Evolutionary conservation across 2,888 invertebrate species (phyloP).

Genomic region (Bombylius major): DNA sequence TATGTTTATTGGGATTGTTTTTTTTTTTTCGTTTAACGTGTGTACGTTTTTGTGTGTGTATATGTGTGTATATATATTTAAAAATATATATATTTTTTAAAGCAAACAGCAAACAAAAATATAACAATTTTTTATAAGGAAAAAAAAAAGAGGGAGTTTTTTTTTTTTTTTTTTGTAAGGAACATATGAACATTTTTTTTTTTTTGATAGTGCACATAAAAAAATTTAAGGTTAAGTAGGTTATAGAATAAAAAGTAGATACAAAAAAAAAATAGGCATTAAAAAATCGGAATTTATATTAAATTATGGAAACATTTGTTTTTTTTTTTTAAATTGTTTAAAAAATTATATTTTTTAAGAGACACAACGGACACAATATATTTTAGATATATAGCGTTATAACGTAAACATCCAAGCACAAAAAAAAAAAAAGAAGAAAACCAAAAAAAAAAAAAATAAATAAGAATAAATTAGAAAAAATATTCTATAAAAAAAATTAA

Average conservation of each 20-base stretch:
- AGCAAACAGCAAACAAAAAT: conserved; percentile 14
- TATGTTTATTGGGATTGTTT: not conserved
- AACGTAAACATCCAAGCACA: conserved; percentile 15
- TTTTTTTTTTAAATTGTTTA: not conserved
- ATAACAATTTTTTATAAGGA: conserved; percentile 8
- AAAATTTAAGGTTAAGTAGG: not conserved
- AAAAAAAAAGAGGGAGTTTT: not conserved
- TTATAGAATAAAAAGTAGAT: not conserved
- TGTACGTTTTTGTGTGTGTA: not conserved
- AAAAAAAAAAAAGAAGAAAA: conserved; percentile 18
- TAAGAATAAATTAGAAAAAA: conserved; percentile 12
- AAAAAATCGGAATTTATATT: no score
- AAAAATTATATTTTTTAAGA: not conserved
- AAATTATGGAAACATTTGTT: not conserved
- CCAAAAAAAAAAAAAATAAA: conserved; percentile 15
- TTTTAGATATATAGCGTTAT: conserved; percentile 12
- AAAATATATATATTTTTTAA: conserved; percentile 1
- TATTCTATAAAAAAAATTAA: conserved; percentile 10
- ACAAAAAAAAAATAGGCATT: no score
- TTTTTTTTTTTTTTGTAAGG: conserved; percentile 3
- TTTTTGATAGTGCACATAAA: not conserved
- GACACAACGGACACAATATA: conserved; percentile 9
- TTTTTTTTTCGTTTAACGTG: no score
- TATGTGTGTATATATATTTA: not conserved
- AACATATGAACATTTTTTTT: not conserved